Evolutionary conservation across 1,140 invertebrate genomes (phyloP).

Genomic region (Fopius arisanus): DNA sequence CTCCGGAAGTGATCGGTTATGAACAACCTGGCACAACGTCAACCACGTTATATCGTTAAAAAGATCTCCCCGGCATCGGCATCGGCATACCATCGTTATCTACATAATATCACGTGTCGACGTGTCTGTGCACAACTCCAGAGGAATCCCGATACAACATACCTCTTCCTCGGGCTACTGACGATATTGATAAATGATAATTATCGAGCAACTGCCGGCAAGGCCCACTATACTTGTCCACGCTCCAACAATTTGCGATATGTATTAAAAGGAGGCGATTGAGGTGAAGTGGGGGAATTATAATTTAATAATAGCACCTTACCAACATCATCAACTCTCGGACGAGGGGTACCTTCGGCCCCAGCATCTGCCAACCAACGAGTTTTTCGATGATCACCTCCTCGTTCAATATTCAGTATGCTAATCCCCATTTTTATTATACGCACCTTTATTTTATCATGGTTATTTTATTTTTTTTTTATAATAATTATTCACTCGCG

Average conservation of each 20-base stretch:
- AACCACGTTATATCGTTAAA: neutral
- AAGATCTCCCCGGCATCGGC: slow-evolving; percentile 40
- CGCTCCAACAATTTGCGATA: slow-evolving; percentile 8
- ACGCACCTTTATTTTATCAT: neutral
- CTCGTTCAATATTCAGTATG: slow-evolving; percentile 16
- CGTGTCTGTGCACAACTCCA: slow-evolving; percentile 16
- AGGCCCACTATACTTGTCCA: neutral
- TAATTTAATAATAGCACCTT: slow-evolving; percentile 52
- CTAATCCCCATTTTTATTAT: slow-evolving; percentile 10
- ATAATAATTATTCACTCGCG: neutral
- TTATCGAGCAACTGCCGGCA: slow-evolving; percentile 22
- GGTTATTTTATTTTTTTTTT: neutral
- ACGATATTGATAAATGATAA: slow-evolving; percentile 48
- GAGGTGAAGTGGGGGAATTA: slow-evolving; percentile 6
- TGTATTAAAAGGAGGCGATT: neutral
- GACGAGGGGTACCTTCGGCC: neutral
- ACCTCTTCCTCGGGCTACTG: neutral
- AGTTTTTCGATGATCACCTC: neutral
- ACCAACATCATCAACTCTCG: slow-evolving; percentile 23
- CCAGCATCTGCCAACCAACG: neutral
- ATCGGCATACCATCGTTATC: slow-evolving; percentile 45
- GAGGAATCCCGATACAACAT: neutral
- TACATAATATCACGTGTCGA: slow-evolving; percentile 36
- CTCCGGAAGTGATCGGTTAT: slow-evolving; percentile 17
- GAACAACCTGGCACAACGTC: neutral